Evolutionary conservation across 2,888 invertebrate species (phyloP).

Genomic region (Salticus scenicus): DNA sequence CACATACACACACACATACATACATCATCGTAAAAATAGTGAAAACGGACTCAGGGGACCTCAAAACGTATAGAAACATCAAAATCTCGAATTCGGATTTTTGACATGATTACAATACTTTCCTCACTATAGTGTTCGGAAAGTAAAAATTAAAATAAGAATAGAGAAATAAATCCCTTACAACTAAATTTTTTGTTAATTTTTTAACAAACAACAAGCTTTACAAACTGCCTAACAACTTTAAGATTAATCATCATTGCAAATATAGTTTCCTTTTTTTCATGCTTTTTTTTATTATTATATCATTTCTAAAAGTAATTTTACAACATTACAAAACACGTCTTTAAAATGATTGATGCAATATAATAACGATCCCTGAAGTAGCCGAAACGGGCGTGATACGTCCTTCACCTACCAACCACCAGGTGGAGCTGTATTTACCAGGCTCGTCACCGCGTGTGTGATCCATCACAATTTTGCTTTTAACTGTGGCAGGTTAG

Average conservation of each 20-base stretch:
- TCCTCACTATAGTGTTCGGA: too few species aligned
- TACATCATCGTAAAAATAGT: too few species aligned
- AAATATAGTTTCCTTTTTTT: neutral
- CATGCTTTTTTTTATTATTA: neutral
- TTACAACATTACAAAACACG: neutral
- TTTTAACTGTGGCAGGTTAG: slow-evolving; percentile 67
- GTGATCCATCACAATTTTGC: slow-evolving; percentile 69
- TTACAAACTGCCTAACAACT: neutral
- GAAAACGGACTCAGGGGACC: too few species aligned
- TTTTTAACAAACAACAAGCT: neutral
- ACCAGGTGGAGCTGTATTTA: slow-evolving; percentile 64
- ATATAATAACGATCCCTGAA: neutral
- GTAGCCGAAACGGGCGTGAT: slow-evolving; percentile 1
- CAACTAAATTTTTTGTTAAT: too few species aligned
- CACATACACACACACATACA: too few species aligned
- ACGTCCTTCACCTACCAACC: slow-evolving; percentile 39
- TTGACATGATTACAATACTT: too few species aligned
- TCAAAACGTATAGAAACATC: too few species aligned
- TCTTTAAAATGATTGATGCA: neutral
- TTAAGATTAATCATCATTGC: neutral
- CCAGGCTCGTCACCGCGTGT: slow-evolving; percentile 49
- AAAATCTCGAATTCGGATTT: too few species aligned
- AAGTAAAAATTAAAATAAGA: too few species aligned
- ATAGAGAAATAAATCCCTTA: too few species aligned
- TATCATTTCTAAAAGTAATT: slow-evolving; percentile 1